Evolutionary conservation across 1,140 invertebrate species (phyloP).

Genomic region (Diabrotica virgifera): DNA sequence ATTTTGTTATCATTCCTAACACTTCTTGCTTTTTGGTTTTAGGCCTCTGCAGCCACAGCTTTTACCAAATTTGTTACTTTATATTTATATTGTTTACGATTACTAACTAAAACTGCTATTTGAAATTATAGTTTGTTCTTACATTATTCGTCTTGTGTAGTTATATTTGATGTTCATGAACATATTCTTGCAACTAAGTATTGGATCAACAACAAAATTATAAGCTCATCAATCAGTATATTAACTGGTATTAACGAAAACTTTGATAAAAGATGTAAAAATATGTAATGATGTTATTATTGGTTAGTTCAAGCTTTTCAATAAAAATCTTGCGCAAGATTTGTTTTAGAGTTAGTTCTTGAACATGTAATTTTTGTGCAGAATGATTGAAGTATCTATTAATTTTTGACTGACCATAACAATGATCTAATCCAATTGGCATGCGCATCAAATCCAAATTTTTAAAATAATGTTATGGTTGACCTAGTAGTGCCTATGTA

Average conservation of each 20-base stretch:
- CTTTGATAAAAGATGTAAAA: too few relatives aligned
- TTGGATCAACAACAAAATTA: too few relatives aligned
- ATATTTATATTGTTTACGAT: constrained; percentile 6
- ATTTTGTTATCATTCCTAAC: constrained; percentile 34
- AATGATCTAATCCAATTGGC: constrained; percentile 30
- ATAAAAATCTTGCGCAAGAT: not conserved
- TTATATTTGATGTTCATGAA: not conserved
- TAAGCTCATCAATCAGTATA: too few relatives aligned
- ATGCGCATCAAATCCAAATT: constrained; percentile 31
- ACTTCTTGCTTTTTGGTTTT: constrained; percentile 41
- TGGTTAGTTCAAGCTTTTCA: not conserved
- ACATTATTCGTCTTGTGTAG: not conserved
- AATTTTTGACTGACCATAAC: constrained; percentile 21
- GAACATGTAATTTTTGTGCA: constrained; percentile 27
- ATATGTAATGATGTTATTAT: too few relatives aligned
- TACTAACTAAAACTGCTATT: constrained; percentile 20
- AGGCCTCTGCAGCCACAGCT: constrained; percentile 40
- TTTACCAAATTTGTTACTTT: constrained; percentile 10
- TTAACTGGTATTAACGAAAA: too few relatives aligned
- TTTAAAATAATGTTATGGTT: constrained; percentile 18
- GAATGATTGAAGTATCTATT: constrained; percentile 42
- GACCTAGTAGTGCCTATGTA: constrained; percentile 40
- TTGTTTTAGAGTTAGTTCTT: constrained; percentile 1
- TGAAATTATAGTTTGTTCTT: not conserved
- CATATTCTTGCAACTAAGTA: not conserved